Evolutionary conservation across 2,888 invertebrate species (phyloP), one percentile per base, ranked within the genome.

Genomic region (Endotricha flammealis): DNA sequence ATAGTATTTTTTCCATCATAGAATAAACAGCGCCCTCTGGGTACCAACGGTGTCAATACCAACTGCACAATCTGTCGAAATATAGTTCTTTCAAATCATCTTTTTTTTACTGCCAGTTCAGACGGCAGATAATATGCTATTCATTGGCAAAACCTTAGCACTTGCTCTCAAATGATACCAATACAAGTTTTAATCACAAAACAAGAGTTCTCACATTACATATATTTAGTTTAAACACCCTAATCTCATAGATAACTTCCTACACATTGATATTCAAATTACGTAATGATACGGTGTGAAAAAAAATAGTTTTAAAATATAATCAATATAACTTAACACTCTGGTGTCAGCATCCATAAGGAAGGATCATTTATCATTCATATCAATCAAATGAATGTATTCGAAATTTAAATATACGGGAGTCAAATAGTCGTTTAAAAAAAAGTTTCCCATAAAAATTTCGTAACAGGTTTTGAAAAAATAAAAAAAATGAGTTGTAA

Each of bases 261-360:
- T 16, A 16, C 20, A 20, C 12, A 34, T 38, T 34, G 32, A 33
- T 37, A 40, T 40, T 40, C 29, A 41, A 44, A 46, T 42, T 36
- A 29, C 17, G 31, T 32, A 46, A 47, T 50, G 50, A 42, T 40
- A 36, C 40, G 41, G 29, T 2, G 35, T 20, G 35, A 44, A 49
- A 48, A 52, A 49, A 48, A 53, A 55, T 47, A 47, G 44, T 52
- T 70, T 64, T 52, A 52, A 38, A 64, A 57, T 42, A 60, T 56
- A 67, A 77, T 77, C 70, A 72, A 72, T 76, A 68, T 57, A 57
- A 58, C 48, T 76, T 73, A 73, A 69, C 68, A 67, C 65, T 53
- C 53, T 49, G 48, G 43, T 63, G 69, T 75, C 76, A 73, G 59
- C 73, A 62, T 39, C 50, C 39, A 44, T 41, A 37, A 37, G 41